Base-by-base conservation (phyloP, 2,113 vertebrate genomes). In the Phalacrocorax brasilianus region DNA sequence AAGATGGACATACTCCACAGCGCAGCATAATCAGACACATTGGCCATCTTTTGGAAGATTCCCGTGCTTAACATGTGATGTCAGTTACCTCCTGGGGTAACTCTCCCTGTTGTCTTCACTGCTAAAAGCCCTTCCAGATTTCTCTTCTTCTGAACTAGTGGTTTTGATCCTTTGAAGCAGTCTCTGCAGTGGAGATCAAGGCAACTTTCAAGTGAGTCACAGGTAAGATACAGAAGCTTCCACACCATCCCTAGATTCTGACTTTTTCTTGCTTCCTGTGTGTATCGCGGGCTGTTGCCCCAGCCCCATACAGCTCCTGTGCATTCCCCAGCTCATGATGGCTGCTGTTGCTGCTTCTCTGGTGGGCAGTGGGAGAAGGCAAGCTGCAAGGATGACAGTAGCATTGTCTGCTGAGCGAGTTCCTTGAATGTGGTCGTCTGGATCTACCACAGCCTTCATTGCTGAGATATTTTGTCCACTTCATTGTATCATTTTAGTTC, bases 231-330 rank as follows among this genome's bases (percentile, higher is more conserved):
- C 8, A 20, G 28, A 59, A 27, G 7, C 35, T 89, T 81, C 61
- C 47, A 44, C 18, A 38, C 26, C 18, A 4, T 58, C 53, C 10
- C 40, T 74, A 32, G 49, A 6, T 44, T 77, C 55, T 66, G 26
- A 56, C 24, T 24, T 73, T 53, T 86, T 28, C 38, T 68, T 22
- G 16, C 49, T 77, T 84, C 12, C 8, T 11, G 2, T 21, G 2
- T 21, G 11, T 66, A 22, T 67, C 1, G 2, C 16, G 55, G 56
- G 33, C 52, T 78, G 70, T 15, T 47, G 21, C 5, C 11, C 26
- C 67, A 63, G 12, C 5, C 8, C 20, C 5, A 2, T 67, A 33
- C 8, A 68, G 24, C 26, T 6, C 71, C 26, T 1, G 0, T 28
- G 50, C 26, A 1, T 45, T 58, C n/a, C n/a, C 38, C 35, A 61